These are phyloP conservation scores for Hemistola chrysoprasaria DNA, from an alignment of 2,888 invertebrate genomes.

Conservation along the genomic window DNA sequence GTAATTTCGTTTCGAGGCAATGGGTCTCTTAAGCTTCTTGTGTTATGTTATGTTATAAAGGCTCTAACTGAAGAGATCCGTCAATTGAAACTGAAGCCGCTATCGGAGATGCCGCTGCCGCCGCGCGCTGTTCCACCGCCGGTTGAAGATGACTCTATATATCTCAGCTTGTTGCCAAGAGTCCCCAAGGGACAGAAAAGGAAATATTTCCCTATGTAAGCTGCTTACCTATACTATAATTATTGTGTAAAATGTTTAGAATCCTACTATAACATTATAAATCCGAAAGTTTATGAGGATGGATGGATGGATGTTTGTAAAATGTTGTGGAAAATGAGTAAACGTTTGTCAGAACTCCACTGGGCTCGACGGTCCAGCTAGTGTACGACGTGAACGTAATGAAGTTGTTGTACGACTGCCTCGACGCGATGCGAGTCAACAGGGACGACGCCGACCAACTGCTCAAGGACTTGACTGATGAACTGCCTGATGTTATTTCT, in stretches of 20 bases:
- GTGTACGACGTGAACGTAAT: conserved; percentile 55
- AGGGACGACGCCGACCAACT: conserved; percentile 56
- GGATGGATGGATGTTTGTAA: too few species aligned
- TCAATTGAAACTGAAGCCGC: conserved; percentile 58
- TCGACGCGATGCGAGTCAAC: conserved; percentile 62
- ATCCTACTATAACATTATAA: too few species aligned
- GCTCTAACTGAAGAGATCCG: conserved; percentile 59
- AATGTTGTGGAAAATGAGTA: too few species aligned
- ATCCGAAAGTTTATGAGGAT: too few species aligned
- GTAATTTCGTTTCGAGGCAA: too few species aligned
- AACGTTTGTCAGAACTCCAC: conserved; percentile 46
- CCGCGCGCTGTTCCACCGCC: conserved; percentile 26
- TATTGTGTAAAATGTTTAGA: too few species aligned
- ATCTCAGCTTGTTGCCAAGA: conserved; percentile 47
- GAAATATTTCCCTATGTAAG: conserved; percentile 71
- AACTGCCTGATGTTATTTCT: conserved; percentile 54
- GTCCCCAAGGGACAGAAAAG: conserved; percentile 26
- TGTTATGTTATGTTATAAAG: conserved; percentile 34
- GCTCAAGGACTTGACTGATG: conserved; percentile 50
- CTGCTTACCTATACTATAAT: conserved; percentile 11
- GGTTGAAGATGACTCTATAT: conserved; percentile 45
- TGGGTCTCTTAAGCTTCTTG: background rate
- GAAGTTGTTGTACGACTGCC: conserved; percentile 59
- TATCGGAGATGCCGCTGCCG: conserved; percentile 35
- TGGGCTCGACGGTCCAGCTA: conserved; percentile 44